Evolutionary conservation across 2,888 invertebrate genomes (phyloP).

Genomic region (Geophilus truncorum): DNA sequence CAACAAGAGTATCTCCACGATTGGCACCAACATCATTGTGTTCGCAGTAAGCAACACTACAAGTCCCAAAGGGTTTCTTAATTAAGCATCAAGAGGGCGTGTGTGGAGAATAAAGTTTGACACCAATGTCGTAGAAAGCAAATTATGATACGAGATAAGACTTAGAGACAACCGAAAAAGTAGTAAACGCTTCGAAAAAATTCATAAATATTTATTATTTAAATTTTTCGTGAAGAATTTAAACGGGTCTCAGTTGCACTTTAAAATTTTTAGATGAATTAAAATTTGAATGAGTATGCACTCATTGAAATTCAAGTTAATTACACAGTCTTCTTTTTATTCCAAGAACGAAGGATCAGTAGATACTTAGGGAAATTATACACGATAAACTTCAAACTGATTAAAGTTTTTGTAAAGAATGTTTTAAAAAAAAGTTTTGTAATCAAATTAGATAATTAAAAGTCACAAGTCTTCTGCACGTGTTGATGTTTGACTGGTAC

Average conservation of each 20-base stretch:
- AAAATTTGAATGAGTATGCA: not conserved
- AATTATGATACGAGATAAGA: not conserved
- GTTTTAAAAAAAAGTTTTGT: not conserved
- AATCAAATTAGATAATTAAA: not conserved
- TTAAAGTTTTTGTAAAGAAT: not conserved
- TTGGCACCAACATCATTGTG: not conserved
- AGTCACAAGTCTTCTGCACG: no score
- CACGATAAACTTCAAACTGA: not conserved
- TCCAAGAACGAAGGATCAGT: not conserved
- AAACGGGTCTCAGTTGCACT: not conserved
- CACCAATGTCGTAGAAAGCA: not conserved
- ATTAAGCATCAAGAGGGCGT: not conserved
- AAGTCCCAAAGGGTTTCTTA: not conserved
- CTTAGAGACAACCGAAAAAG: not conserved
- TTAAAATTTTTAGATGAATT: not conserved
- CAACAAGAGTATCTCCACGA: not conserved
- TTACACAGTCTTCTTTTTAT: not conserved
- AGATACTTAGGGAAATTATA: not conserved
- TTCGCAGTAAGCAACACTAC: not conserved
- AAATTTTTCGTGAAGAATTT: not conserved
- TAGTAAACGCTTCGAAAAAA: not conserved
- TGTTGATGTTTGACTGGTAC: no score
- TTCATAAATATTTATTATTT: slow-evolving; percentile 16
- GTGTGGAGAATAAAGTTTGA: not conserved
- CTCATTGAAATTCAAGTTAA: not conserved